Base-by-base conservation (phyloP, 2,113 vertebrate species). In the Acrocephalus kingi region DNA sequence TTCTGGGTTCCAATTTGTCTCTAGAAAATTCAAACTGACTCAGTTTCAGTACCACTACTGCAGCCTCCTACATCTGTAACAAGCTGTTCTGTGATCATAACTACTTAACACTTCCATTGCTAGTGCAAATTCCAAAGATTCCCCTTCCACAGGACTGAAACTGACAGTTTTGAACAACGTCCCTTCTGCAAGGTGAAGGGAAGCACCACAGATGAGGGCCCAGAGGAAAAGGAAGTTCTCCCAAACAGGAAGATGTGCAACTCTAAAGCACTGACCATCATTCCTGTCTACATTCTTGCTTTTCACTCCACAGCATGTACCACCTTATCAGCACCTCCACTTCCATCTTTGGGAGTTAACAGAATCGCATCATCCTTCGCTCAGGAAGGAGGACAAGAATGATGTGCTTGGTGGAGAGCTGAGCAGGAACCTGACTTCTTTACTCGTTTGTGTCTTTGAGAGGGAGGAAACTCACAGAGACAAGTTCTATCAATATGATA, bases 251-350 rank as follows among this genome's bases (percentile, higher is more conserved):
- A 79, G 37, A 79, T 2, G 5, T 19, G 9, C 31, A 64, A 4
- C 63, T 56, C 45, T 27, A 20, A 68, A 73, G 58, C 58, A 45
- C 15, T 2, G 17, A 84, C 39, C 64, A 79, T 43, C 77, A 75
- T 64, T 90, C 78, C 90, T 72, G 27, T n/a, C 90, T 46, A 64
- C 74, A 37, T 94, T 91, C 84, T 79, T 83, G 58, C 69, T 83
- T 74, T 71, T 77, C 64, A 59, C 31, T 74, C 91, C 71, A 91
- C 55, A 95, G 75, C 13, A 77, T 28, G 59, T 66, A 72, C 16
- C 82, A 72, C 24, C 5, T 4, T 54, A 78, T 68, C 84, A 91
- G 66, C 63, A 94, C 19, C 55, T 46, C 37, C 74, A 43, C 48
- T 69, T 84, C 58, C 74, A 82, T 6, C 52, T 22, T 61, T 43